Conservation (phyloP, 2,797 vertebrate species). For the Coregonus sp. region DNA sequence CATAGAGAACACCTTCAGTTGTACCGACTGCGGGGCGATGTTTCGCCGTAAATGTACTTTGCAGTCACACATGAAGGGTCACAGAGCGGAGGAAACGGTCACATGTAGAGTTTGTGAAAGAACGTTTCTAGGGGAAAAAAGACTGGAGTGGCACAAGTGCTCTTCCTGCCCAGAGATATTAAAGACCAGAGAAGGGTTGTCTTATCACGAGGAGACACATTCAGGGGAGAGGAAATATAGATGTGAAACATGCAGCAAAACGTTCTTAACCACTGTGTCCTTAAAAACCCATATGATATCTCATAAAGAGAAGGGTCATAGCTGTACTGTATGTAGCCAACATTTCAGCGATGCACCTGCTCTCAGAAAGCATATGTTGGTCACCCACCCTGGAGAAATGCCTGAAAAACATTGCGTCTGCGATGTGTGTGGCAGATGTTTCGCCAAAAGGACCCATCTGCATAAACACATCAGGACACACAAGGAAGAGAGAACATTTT, state of each 20-base stretch:
- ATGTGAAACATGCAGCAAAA: neutral
- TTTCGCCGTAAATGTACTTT: neutral
- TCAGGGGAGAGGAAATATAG: neutral
- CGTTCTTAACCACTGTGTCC: neutral
- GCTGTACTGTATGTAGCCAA: neutral
- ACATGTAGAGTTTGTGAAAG: constrained; percentile 4
- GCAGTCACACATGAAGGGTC: neutral
- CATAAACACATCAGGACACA: neutral
- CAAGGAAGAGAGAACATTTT: neutral
- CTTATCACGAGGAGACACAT: neutral
- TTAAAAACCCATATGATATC: neutral
- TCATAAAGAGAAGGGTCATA: neutral
- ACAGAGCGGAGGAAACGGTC: neutral
- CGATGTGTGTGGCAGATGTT: neutral
- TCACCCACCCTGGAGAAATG: neutral
- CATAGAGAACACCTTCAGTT: neutral
- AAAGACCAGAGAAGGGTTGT: neutral
- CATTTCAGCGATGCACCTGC: neutral
- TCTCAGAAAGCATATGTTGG: neutral
- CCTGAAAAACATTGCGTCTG: neutral
- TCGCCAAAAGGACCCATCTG: neutral
- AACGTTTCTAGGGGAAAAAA: neutral
- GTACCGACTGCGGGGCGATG: neutral
- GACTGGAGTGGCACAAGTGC: neutral
- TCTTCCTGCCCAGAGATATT: neutral